Evolutionary conservation across 2,797 vertebrate genomes (phyloP).

Genomic region (Oophaga sylvatica): DNA sequence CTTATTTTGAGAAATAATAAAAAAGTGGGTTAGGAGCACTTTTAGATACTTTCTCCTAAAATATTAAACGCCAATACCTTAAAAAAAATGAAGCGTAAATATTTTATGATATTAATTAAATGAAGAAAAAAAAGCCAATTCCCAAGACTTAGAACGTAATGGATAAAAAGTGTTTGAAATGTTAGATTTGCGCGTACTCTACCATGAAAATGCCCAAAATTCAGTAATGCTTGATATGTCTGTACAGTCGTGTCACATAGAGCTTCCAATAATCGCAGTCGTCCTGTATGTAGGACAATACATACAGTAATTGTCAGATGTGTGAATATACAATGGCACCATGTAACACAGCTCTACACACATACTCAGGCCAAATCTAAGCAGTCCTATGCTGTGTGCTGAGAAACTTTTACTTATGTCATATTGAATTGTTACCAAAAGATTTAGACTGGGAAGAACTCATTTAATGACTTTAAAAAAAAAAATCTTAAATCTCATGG

Average conservation of each 20-base stretch:
- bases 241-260: background rate
- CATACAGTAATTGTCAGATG: background rate
- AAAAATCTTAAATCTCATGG: conserved; percentile 45
- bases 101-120: background rate
- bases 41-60: background rate
- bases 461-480: conserved; percentile 27
- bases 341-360: background rate
- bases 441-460: conserved; percentile 17
- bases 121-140: background rate
- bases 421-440: conserved; percentile 29
- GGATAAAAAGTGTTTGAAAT: background rate
- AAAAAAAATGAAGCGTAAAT: background rate
- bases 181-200: background rate
- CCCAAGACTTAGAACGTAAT: background rate
- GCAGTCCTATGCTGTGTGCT: background rate
- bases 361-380: background rate
- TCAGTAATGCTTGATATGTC: background rate
- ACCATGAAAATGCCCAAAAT: background rate
- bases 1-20: background rate
- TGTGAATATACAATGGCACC: background rate
- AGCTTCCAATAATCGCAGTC: background rate
- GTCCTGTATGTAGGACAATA: background rate
- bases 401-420: conserved; percentile 25
- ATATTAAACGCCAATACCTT: background rate
- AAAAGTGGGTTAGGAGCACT: background rate